A percentile compares a stretch with the other conserved stretches of the same genome.
Evolutionary conservation across 2,888 invertebrate genomes (phyloP).

Genomic region (Ecliptopera silaceata): DNA sequence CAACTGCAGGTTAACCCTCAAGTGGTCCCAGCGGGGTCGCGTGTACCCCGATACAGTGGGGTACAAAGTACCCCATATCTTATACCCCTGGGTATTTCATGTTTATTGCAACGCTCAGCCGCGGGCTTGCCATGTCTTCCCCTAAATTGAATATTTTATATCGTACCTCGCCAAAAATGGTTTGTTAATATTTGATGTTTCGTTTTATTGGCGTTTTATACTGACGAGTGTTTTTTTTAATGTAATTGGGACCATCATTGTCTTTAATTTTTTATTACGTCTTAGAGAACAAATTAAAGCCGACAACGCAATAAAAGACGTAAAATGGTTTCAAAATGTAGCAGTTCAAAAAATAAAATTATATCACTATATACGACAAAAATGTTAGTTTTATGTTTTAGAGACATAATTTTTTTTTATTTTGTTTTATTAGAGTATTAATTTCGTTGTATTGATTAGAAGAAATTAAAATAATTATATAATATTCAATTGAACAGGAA

Average conservation of each 20-base stretch:
- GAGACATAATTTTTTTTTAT: not conserved
- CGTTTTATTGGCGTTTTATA: conserved; percentile 1
- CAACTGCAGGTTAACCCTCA: conserved; percentile 54
- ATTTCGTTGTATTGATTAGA: not conserved
- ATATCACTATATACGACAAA: no score
- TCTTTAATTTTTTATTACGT: no score
- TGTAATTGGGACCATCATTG: not conserved
- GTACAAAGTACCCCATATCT: conserved; percentile 33
- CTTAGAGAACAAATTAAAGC: no score
- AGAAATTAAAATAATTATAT: no score
- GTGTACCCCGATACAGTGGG: conserved; percentile 49
- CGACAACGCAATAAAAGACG: no score
- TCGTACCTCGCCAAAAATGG: conserved; percentile 51
- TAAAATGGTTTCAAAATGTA: no score
- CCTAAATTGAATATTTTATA: conserved; percentile 70
- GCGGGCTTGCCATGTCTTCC: conserved; percentile 50
- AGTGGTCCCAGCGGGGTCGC: conserved; percentile 74
- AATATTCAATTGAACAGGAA: no score
- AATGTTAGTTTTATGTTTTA: no score
- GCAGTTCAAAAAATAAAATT: no score
- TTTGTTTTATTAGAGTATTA: not conserved
- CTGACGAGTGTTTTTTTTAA: not conserved
- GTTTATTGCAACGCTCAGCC: conserved; percentile 55
- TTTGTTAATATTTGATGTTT: conserved; percentile 34
- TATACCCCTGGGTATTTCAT: conserved; percentile 51